These are phyloP conservation scores for Microctonus hyperodae DNA, from an alignment of 2,888 invertebrate species.

Conservation along the genomic window DNA sequence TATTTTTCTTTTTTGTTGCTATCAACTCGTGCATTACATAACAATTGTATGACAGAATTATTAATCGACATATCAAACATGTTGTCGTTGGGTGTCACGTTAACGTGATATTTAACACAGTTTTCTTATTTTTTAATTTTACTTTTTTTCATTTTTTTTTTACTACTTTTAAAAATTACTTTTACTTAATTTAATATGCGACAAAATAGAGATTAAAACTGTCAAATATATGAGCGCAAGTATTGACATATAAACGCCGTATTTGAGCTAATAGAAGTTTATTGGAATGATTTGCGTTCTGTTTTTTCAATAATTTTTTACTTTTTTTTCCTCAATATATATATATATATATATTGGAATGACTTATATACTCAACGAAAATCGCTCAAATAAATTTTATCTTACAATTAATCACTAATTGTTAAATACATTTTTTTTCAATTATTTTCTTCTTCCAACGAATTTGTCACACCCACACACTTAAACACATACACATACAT, in stretches of 20 bases:
- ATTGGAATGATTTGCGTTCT: slow-evolving; percentile 21
- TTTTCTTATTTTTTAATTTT: slow-evolving; percentile 7
- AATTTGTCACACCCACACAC: slow-evolving; percentile 37
- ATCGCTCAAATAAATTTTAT: slow-evolving; percentile 15
- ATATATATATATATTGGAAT: slow-evolving; percentile 25
- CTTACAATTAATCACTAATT: slow-evolving; percentile 27
- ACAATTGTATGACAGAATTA: slow-evolving; percentile 16
- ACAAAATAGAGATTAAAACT: slow-evolving; percentile 19
- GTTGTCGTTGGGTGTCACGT: slow-evolving; percentile 15
- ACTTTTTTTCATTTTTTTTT: no score
- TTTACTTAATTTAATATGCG: slow-evolving; percentile 2
- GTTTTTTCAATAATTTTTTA: slow-evolving; percentile 6
- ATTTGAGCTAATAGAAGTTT: slow-evolving; percentile 19
- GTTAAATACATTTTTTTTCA: slow-evolving; percentile 33
- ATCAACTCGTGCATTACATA: neutral
- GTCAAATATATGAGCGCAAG: slow-evolving; percentile 18
- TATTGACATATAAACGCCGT: neutral
- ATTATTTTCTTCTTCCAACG: slow-evolving; percentile 46
- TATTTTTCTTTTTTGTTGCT: neutral
- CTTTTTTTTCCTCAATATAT: slow-evolving; percentile 11
- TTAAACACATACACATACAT: slow-evolving; percentile 29
- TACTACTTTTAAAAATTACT: neutral
- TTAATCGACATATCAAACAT: slow-evolving; percentile 26
- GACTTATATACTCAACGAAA: slow-evolving; percentile 5
- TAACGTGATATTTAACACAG: slow-evolving; percentile 25